phyloP scores from a whole-genome alignment of 2,888 invertebrate species.

The Dermolepida albohirtum region DNA sequence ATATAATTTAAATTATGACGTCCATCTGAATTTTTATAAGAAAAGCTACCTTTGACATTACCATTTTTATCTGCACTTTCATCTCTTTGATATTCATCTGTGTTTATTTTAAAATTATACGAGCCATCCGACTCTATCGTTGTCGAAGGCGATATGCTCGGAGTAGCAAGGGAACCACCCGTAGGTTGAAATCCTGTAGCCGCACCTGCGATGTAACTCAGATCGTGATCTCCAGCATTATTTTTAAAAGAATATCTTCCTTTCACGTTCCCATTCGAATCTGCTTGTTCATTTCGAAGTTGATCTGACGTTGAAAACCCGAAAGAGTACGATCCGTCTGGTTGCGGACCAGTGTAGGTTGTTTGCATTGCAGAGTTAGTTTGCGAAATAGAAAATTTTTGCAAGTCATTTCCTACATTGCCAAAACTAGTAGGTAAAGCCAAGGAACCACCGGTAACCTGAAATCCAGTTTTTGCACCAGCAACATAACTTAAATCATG shows the following conservation, averaged over 20 bases:
- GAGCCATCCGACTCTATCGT: slow-evolving; percentile 49
- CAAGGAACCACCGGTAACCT: slow-evolving; percentile 61
- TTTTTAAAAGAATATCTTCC: slow-evolving; percentile 78
- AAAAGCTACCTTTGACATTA: slow-evolving; percentile 54
- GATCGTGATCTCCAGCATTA: slow-evolving; percentile 50
- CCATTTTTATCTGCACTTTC: slow-evolving; percentile 53
- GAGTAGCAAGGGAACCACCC: slow-evolving; percentile 55
- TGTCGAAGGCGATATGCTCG: neutral
- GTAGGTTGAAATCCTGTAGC: slow-evolving; percentile 54
- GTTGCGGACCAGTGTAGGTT: slow-evolving; percentile 7
- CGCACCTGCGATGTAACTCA: slow-evolving; percentile 48
- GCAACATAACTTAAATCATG: slow-evolving; percentile 52
- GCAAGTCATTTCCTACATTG: slow-evolving; percentile 16
- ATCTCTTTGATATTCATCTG: slow-evolving; percentile 50
- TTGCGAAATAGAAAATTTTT: slow-evolving; percentile 53
- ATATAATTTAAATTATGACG: slow-evolving; percentile 52
- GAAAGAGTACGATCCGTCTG: slow-evolving; percentile 57
- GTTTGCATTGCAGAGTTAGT: neutral
- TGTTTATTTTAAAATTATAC: slow-evolving; percentile 53
- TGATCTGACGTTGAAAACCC: slow-evolving; percentile 53
- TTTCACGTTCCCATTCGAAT: slow-evolving; percentile 78
- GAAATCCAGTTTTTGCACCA: slow-evolving; percentile 50
- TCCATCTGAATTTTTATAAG: slow-evolving; percentile 51
- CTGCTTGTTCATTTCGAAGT: slow-evolving; percentile 71
- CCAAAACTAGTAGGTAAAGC: slow-evolving; percentile 51